Percentiles rank a stretch among this genome's conserved stretches.
Conservation (phyloP, 2,888 invertebrate genomes). For the Thera obeliscata region DNA sequence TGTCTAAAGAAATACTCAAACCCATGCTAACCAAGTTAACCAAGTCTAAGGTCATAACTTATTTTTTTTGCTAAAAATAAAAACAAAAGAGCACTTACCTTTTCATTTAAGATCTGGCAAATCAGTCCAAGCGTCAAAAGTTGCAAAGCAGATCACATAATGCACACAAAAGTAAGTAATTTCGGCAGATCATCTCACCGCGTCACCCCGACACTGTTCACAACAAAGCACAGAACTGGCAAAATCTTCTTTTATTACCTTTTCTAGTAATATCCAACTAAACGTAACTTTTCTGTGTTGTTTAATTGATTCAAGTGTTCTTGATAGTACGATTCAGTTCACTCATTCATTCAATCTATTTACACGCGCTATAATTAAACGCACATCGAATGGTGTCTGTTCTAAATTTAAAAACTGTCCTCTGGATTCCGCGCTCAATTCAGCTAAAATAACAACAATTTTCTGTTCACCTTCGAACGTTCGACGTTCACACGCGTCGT, state of each 20-base stretch:
- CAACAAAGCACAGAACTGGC: conserved; percentile 4
- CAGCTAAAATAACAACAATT: conserved; percentile 26
- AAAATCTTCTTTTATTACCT: conserved; percentile 5
- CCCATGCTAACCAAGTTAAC: no score
- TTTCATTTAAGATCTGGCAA: conserved; percentile 41
- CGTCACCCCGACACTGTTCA: conserved; percentile 9
- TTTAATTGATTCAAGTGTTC: conserved; percentile 26
- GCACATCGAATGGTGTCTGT: conserved; percentile 49
- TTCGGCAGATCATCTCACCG: conserved; percentile 22
- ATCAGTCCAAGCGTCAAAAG: conserved; percentile 25
- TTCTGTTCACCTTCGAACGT: conserved; percentile 24
- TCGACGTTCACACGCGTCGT: conserved; percentile 17
- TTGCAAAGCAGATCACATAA: conserved; percentile 18
- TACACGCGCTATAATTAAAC: conserved; percentile 61
- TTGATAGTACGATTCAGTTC: conserved; percentile 23
- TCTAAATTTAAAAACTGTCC: conserved; percentile 39
- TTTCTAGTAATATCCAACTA: background rate
- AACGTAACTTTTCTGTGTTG: conserved; percentile 1
- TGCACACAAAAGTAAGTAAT: conserved; percentile 8
- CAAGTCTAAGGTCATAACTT: background rate
- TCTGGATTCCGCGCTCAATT: conserved; percentile 25
- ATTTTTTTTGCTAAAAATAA: background rate
- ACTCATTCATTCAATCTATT: conserved; percentile 55
- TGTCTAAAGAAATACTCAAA: no score
- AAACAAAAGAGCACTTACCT: conserved; percentile 22